A percentile compares a stretch with the other conserved stretches of the same genome.
Conservation (phyloP, 2,888 invertebrate genomes). For the Drosophila hawaiiensis region DNA sequence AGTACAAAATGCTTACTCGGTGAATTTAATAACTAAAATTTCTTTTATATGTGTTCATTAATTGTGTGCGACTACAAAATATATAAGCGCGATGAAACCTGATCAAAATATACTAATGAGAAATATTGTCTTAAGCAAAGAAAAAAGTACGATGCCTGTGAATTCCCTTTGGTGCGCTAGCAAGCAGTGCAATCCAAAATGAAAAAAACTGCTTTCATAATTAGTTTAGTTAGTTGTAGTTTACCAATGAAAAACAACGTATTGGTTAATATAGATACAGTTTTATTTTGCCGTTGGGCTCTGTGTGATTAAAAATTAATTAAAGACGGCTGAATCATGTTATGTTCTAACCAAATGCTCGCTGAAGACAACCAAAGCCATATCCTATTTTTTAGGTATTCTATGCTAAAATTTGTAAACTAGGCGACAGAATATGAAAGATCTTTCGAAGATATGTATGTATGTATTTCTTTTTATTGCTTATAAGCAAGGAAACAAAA, state of each 20-base stretch:
- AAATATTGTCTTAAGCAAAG: not conserved
- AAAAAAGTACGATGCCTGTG: not conserved
- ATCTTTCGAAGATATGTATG: no score
- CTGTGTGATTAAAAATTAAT: no score
- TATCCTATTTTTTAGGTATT: no score
- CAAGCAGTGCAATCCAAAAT: not conserved
- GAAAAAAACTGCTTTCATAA: not conserved
- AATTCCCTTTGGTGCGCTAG: not conserved
- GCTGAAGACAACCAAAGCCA: no score
- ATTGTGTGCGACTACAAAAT: not conserved
- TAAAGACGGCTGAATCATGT: no score
- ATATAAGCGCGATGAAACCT: not conserved
- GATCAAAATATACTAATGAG: not conserved
- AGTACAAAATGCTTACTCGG: not conserved
- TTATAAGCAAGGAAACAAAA: no score
- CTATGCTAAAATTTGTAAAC: no score
- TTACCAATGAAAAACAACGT: not conserved
- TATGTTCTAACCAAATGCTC: no score
- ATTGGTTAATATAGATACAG: not conserved
- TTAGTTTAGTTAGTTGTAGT: no score
- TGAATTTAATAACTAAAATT: not conserved
- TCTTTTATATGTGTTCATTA: not conserved
- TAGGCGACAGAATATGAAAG: no score
- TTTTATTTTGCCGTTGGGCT: no score
- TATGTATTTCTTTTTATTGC: no score